Percentiles rank a stretch among this genome's conserved stretches.
These are phyloP conservation scores for Cecropterus lyciades DNA, from an alignment of 1,140 invertebrate genomes.

Conservation along the genomic window DNA sequence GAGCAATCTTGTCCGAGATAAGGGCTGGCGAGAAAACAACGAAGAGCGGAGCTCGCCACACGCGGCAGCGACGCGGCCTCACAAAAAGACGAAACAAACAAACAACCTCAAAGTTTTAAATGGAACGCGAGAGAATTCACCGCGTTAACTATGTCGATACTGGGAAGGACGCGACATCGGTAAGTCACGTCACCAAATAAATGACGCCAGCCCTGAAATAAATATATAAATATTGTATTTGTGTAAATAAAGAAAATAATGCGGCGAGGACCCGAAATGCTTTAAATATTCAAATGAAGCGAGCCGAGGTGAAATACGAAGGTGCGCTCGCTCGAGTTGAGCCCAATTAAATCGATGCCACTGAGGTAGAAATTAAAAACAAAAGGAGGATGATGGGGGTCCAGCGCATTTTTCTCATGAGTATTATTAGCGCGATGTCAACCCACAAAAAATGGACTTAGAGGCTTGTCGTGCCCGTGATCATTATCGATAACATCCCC, in stretches of 20 bases:
- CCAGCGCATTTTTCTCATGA: constrained; percentile 82
- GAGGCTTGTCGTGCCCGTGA: constrained; percentile 73
- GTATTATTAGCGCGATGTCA: constrained; percentile 84
- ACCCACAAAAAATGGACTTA: constrained; percentile 79
- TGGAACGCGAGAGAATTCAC: constrained; percentile 78
- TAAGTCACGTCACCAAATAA: constrained; percentile 82
- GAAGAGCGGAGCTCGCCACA: constrained; percentile 75
- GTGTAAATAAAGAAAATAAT: constrained; percentile 82
- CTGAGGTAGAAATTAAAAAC: constrained; percentile 84
- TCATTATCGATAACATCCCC: constrained; percentile 78
- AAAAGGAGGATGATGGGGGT: constrained; percentile 80
- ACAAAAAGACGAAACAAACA: constrained; percentile 72
- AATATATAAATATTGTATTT: constrained; percentile 82
- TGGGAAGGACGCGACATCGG: constrained; percentile 81
- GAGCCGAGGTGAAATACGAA: constrained; percentile 82
- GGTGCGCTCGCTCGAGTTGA: constrained; percentile 79
- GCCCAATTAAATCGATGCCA: constrained; percentile 84
- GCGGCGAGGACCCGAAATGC: constrained; percentile 75
- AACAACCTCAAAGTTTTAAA: constrained; percentile 77
- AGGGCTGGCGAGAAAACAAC: constrained; percentile 81
- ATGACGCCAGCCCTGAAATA: constrained; percentile 74
- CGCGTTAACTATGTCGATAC: constrained; percentile 82
- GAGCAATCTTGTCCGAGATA: constrained; percentile 82
- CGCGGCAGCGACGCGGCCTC: constrained; percentile 62
- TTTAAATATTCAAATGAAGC: constrained; percentile 84